These are phyloP conservation scores for Isurus oxyrinchus DNA, from an alignment of 2,113 vertebrate genomes.

Conservation along the genomic window DNA sequence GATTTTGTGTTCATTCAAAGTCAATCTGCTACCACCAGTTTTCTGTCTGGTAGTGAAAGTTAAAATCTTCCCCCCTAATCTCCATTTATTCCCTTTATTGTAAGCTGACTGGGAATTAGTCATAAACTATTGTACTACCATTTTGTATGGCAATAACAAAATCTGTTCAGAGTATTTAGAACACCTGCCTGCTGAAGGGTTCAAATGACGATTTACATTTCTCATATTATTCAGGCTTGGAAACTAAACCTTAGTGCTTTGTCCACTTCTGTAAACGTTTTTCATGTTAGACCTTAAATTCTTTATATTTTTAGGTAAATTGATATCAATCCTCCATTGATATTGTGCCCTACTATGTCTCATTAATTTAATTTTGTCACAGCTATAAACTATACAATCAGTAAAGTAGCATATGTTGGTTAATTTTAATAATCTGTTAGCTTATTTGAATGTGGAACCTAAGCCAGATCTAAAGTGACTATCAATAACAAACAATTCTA, in stretches of 20 bases:
- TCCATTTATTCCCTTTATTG: background rate
- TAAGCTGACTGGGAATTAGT: background rate
- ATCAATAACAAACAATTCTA: background rate
- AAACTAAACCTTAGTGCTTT: background rate
- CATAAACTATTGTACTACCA: background rate
- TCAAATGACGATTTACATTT: background rate
- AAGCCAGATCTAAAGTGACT: background rate
- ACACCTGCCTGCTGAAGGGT: constrained; percentile 5
- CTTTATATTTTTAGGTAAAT: background rate
- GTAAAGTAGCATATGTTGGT: background rate
- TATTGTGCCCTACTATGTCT: background rate
- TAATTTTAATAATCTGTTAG: background rate
- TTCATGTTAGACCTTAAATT: background rate
- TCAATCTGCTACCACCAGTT: background rate
- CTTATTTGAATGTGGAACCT: background rate
- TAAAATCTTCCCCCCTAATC: background rate
- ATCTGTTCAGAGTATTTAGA: background rate
- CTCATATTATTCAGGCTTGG: background rate
- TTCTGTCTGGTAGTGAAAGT: background rate
- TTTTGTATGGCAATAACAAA: background rate
- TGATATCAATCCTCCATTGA: background rate
- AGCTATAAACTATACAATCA: background rate
- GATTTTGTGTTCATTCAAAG: background rate
- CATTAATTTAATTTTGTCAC: background rate
- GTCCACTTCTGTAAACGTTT: background rate